A percentile compares a stretch with the other conserved stretches of the same genome.
Evolutionary conservation across 35 echinoderm and acorn worm species (phyloP).

Genomic region (Holothuria glaberrima): DNA sequence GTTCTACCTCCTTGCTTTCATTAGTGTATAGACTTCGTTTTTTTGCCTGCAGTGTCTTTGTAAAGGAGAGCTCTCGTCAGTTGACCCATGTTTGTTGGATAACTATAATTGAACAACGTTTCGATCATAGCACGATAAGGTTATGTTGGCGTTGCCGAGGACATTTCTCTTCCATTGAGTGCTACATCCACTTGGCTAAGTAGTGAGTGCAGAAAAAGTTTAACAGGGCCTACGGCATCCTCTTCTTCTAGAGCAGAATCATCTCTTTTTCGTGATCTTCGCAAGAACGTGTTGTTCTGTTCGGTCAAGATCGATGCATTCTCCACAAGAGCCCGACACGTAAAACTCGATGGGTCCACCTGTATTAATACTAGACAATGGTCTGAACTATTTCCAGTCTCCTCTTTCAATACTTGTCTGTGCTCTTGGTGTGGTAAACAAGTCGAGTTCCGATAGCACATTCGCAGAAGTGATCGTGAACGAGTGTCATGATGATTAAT

Average conservation of each 20-base stretch:
- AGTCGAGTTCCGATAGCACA: conserved; percentile 58
- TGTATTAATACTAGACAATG: conserved; percentile 52
- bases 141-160: not conserved
- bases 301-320: conserved; percentile 57
- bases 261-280: conserved; percentile 42
- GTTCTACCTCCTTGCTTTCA: conserved; percentile 33
- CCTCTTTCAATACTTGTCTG: conserved; percentile 53
- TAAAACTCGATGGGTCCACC: conserved; percentile 55
- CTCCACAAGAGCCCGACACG: conserved; percentile 47
- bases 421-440: conserved; percentile 53
- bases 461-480: conserved; percentile 43
- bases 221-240: not conserved
- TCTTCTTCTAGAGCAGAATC: not conserved
- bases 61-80: too few relatives aligned
- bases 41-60: conserved; percentile 48
- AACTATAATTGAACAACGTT: not conserved
- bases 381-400: conserved; percentile 51
- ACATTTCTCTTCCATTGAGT: not conserved
- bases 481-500: conserved; percentile 35
- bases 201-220: not conserved
- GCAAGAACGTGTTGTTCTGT: conserved; percentile 14
- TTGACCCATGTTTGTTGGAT: too few relatives aligned
- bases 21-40: not conserved
- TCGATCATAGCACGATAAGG: conserved; percentile 11
- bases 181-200: not conserved